phyloP scores from a whole-genome alignment of 1,140 invertebrate genomes.

The Macrosteles quadrilineatus region DNA sequence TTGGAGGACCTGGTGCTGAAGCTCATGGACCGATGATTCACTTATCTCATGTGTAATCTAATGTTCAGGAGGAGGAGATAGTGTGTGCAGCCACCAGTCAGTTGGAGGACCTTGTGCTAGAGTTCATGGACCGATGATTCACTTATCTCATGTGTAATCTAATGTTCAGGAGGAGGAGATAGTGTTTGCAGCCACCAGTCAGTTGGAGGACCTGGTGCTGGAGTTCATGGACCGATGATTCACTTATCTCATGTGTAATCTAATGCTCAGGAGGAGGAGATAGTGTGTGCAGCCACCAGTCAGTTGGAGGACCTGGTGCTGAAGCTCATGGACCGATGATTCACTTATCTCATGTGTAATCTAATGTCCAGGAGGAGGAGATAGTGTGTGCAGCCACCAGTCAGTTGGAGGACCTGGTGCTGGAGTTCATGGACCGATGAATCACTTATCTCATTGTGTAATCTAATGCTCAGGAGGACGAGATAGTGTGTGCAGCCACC shows the following conservation, averaged over 20 bases:
- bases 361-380: slow-evolving; percentile 73
- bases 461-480: no score
- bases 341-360: no score
- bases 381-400: slow-evolving; percentile 77
- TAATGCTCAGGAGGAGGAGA: slow-evolving; percentile 71
- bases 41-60: no score
- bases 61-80: slow-evolving; percentile 71
- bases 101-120: slow-evolving; percentile 86
- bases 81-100: slow-evolving; percentile 77
- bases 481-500: slow-evolving; percentile 74
- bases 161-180: slow-evolving; percentile 73
- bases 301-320: slow-evolving; percentile 87
- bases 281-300: slow-evolving; percentile 76
- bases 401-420: slow-evolving; percentile 84
- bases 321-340: slow-evolving; percentile 80
- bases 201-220: slow-evolving; percentile 86
- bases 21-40: slow-evolving; percentile 78
- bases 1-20: slow-evolving; percentile 89
- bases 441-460: no score
- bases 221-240: slow-evolving; percentile 83
- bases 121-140: slow-evolving; percentile 81
- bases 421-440: slow-evolving; percentile 81
- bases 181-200: slow-evolving; percentile 75
- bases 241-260: no score
- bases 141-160: no score